Conservation (phyloP, 2,113 vertebrate genomes). For the Megaceryle maxima region DNA sequence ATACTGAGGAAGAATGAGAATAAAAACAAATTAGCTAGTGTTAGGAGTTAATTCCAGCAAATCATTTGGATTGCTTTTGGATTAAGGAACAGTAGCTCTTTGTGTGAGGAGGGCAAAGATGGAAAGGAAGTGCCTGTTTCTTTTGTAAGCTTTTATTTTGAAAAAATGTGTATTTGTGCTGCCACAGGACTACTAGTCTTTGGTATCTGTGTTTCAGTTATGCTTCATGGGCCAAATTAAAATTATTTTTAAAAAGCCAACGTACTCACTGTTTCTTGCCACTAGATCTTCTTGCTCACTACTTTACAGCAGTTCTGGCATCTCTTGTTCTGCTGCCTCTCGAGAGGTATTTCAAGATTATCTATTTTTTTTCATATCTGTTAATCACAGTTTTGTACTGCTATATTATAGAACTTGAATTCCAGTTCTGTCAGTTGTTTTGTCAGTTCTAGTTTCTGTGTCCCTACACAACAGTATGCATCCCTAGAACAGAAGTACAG, state of each 20-base stretch:
- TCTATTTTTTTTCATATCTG: background rate
- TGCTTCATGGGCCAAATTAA: background rate
- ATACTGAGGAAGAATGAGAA: slow-evolving; percentile 51
- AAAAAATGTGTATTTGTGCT: background rate
- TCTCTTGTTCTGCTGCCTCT: background rate
- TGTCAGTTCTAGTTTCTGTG: background rate
- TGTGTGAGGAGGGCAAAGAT: slow-evolving; percentile 39
- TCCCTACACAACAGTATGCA: accelerated
- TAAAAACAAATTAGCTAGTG: slow-evolving; percentile 71
- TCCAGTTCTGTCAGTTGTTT: background rate
- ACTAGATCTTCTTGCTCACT: background rate
- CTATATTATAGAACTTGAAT: background rate
- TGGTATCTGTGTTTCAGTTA: background rate
- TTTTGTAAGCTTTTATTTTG: slow-evolving; percentile 29
- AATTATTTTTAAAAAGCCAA: background rate
- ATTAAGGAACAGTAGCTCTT: slow-evolving; percentile 66
- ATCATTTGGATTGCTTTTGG: slow-evolving; percentile 65
- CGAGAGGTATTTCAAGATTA: background rate
- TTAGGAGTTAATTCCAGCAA: slow-evolving; percentile 69
- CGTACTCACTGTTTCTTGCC: background rate
- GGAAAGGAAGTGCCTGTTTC: slow-evolving; percentile 33
- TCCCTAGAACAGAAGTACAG: background rate
- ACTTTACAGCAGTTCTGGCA: background rate
- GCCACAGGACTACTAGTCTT: background rate
- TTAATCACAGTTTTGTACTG: background rate